Evolutionary conservation across 2,797 vertebrate genomes (phyloP).

Genomic region (Poecilia velifera): DNA sequence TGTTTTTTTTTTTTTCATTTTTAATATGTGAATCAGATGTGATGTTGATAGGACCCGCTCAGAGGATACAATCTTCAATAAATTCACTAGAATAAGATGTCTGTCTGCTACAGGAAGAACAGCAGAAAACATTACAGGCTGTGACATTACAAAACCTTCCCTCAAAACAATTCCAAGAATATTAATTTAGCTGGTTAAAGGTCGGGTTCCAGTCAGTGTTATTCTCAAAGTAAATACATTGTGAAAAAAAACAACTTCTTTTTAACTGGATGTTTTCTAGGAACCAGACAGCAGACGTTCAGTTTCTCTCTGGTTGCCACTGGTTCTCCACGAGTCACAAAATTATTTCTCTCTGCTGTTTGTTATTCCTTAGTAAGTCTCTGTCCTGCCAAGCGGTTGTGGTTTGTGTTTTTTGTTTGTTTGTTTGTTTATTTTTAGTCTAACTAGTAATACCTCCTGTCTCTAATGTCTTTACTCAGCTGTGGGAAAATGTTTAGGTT

Average conservation of each 20-base stretch:
- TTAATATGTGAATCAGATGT: not conserved
- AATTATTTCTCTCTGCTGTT: not conserved
- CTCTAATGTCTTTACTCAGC: not conserved
- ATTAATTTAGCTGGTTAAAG: not conserved
- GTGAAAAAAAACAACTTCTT: not conserved
- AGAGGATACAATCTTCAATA: too few species aligned
- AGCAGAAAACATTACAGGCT: not conserved
- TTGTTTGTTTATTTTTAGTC: not conserved
- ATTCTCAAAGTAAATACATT: not conserved
- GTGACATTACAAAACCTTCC: not conserved
- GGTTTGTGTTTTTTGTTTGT: not conserved
- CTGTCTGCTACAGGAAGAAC: not conserved
- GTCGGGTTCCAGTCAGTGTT: not conserved
- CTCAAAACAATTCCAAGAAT: not conserved
- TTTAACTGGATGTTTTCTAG: not conserved
- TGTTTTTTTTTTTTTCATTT: not conserved
- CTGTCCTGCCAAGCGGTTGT: not conserved
- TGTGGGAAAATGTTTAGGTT: not conserved
- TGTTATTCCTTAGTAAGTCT: not conserved
- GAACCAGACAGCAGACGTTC: not conserved
- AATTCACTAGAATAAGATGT: not conserved
- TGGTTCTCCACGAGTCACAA: slow-evolving; percentile 2
- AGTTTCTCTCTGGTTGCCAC: not conserved
- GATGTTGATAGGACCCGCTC: not conserved
- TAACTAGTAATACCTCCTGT: not conserved